A percentile compares a stretch with the other conserved stretches of the same genome.
These are phyloP conservation scores for Clostera curtula DNA, from an alignment of 2,888 invertebrate species.

Conservation along the genomic window DNA sequence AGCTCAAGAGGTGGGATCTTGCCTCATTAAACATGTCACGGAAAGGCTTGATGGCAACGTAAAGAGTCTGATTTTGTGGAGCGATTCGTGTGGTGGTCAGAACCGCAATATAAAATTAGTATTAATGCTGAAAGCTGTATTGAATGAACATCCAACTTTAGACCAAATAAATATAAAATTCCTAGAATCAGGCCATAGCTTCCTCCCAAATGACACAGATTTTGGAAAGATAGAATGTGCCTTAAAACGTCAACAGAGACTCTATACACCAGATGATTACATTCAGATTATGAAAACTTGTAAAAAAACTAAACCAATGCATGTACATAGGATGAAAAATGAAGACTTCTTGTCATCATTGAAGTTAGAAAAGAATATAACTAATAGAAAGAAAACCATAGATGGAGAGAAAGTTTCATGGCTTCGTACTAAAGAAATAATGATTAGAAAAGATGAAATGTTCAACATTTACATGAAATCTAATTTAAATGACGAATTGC, in stretches of 20 bases:
- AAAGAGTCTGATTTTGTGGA: constrained; percentile 2
- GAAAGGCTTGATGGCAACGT: constrained; percentile 2
- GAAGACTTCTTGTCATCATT: constrained; percentile 4
- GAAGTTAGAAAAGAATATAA: constrained; percentile 6
- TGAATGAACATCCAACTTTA: not conserved
- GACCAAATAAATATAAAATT: not conserved
- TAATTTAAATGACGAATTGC: no score
- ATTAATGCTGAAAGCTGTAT: constrained; percentile 1
- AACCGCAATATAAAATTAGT: constrained; percentile 1
- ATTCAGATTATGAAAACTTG: constrained; percentile 7
- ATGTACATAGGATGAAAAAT: constrained; percentile 4
- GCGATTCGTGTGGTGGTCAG: constrained; percentile 1
- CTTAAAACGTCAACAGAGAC: constrained; percentile 7
- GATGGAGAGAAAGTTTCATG: constrained; percentile 5
- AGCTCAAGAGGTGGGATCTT: constrained; percentile 12
- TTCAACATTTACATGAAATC: constrained; percentile 4
- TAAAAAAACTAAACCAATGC: constrained; percentile 7
- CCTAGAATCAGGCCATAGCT: constrained; percentile 5
- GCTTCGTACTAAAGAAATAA: constrained; percentile 8
- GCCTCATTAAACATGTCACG: constrained; percentile 4
- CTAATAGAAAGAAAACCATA: constrained; percentile 5
- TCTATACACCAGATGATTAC: constrained; percentile 9
- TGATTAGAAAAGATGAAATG: constrained; percentile 5
- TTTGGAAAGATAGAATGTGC: constrained; percentile 10
- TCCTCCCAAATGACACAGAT: constrained; percentile 13